phyloP scores from a whole-genome alignment of 2,797 vertebrate genomes.

The Crypturellus tataupa region DNA sequence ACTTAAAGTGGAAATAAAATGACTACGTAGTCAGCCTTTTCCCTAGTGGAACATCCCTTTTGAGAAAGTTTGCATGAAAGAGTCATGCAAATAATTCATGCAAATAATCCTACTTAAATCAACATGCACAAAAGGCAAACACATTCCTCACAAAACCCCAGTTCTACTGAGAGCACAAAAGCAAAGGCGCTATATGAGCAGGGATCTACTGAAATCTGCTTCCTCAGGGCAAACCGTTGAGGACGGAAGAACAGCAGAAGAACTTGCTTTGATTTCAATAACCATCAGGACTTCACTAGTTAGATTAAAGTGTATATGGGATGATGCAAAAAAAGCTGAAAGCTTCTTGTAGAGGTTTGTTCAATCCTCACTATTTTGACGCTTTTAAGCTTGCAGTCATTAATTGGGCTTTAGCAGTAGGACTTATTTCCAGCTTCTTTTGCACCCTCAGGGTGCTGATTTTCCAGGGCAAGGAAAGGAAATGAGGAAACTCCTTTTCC shows the following conservation, averaged over 20 bases:
- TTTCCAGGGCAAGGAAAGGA: not conserved
- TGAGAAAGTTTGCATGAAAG: not conserved
- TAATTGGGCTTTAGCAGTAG: rapidly evolving
- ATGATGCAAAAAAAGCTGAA: not conserved
- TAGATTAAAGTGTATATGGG: not conserved
- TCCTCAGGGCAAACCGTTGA: not conserved
- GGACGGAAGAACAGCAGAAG: not conserved
- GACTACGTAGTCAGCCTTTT: not conserved
- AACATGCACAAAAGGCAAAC: not conserved
- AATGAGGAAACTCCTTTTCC: rapidly evolving
- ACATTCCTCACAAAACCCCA: not conserved
- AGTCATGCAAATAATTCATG: not conserved
- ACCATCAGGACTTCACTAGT: not conserved
- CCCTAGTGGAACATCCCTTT: not conserved
- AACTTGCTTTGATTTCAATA: not conserved
- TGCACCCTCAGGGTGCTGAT: not conserved
- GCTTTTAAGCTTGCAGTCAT: not conserved
- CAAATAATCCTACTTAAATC: not conserved
- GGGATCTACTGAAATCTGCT: not conserved
- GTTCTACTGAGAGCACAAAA: not conserved
- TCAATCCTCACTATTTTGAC: not conserved
- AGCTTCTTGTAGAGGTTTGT: not conserved
- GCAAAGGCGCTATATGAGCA: not conserved
- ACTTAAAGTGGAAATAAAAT: not conserved
- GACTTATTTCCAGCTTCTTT: not conserved